Percentiles rank a stretch among this genome's conserved stretches.
phyloP scores from a whole-genome alignment of 1,140 invertebrate species.

The Zaprionus capensis region DNA sequence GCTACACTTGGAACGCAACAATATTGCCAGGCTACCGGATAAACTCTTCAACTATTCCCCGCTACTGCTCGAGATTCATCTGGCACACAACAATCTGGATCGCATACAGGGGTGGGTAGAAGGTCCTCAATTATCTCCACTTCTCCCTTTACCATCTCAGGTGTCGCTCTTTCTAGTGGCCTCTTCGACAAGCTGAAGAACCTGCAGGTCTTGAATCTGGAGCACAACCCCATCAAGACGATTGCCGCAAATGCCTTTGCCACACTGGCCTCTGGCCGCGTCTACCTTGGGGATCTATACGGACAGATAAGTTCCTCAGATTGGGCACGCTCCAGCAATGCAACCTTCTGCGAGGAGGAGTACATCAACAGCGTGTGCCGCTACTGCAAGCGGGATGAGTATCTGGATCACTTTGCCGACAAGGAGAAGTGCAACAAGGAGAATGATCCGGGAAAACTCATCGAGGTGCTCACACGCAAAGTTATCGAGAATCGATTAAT shows the following conservation, averaged over 20 bases:
- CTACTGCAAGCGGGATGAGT: conserved; percentile 69
- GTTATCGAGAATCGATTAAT: conserved; percentile 51
- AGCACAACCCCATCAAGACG: conserved; percentile 73
- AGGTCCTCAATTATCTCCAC: background rate
- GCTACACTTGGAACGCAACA: conserved; percentile 56
- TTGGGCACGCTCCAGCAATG: conserved; percentile 62
- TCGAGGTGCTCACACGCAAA: conserved; percentile 53
- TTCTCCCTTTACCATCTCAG: background rate
- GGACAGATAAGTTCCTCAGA: conserved; percentile 33
- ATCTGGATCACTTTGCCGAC: conserved; percentile 65
- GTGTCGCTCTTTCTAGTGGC: conserved; percentile 30
- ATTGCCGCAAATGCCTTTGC: conserved; percentile 61
- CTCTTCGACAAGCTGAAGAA: conserved; percentile 64
- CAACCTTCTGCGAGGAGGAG: conserved; percentile 71
- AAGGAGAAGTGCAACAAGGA: conserved; percentile 67
- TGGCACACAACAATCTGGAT: conserved; percentile 69
- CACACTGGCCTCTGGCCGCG: conserved; percentile 55
- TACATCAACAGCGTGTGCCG: conserved; percentile 65
- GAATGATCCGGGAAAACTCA: conserved; percentile 48
- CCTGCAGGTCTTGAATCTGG: conserved; percentile 65
- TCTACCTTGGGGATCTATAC: conserved; percentile 63
- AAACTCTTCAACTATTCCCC: conserved; percentile 60
- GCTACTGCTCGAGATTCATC: conserved; percentile 56
- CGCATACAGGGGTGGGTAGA: conserved; percentile 62
- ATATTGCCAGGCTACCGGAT: conserved; percentile 65